A percentile compares a stretch with the other conserved stretches of the same genome.
Conservation (phyloP, 92 coral and sea anemone genomes). For the Phenganax subtilis region DNA sequence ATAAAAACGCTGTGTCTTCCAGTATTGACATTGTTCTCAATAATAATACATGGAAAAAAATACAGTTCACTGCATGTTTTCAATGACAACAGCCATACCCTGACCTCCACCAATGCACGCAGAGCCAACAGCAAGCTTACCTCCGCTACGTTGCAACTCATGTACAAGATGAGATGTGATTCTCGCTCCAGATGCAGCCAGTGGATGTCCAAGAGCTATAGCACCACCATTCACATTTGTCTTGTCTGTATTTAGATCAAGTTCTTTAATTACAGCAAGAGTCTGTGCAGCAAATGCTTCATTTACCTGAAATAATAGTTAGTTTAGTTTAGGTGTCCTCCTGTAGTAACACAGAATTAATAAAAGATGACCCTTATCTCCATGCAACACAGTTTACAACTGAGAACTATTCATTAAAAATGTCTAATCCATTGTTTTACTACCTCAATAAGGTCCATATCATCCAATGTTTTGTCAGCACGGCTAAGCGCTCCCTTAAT, state of each 20-base stretch:
- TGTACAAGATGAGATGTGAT: slow-evolving; percentile 83
- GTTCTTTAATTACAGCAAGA: slow-evolving; percentile 84
- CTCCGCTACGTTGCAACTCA: slow-evolving; percentile 72
- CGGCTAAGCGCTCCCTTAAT: slow-evolving; percentile 69
- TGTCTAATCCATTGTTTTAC: not conserved
- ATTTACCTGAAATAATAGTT: slow-evolving; percentile 59
- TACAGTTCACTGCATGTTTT: slow-evolving; percentile 56
- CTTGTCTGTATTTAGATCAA: slow-evolving; percentile 69
- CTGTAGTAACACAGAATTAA: not conserved
- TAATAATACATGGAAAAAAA: not conserved
- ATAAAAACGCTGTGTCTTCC: not conserved
- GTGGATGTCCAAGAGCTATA: slow-evolving; percentile 89
- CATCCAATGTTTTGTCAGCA: slow-evolving; percentile 77
- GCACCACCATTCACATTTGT: slow-evolving; percentile 95
- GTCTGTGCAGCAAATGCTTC: slow-evolving; percentile 97
- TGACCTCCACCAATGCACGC: slow-evolving; percentile 99
- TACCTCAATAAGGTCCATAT: slow-evolving; percentile 91
- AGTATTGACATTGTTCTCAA: not conserved
- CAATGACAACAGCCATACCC: slow-evolving; percentile 85
- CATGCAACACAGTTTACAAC: too few relatives aligned
- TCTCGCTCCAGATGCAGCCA: slow-evolving; percentile 92
- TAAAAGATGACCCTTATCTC: not conserved
- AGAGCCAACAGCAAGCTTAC: slow-evolving; percentile 74
- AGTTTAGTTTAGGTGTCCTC: not conserved
- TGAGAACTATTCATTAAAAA: too few relatives aligned